Percentiles rank a stretch among this genome's conserved stretches.
Conservation (phyloP, 2,888 invertebrate genomes). For the Abscondita cerata region DNA sequence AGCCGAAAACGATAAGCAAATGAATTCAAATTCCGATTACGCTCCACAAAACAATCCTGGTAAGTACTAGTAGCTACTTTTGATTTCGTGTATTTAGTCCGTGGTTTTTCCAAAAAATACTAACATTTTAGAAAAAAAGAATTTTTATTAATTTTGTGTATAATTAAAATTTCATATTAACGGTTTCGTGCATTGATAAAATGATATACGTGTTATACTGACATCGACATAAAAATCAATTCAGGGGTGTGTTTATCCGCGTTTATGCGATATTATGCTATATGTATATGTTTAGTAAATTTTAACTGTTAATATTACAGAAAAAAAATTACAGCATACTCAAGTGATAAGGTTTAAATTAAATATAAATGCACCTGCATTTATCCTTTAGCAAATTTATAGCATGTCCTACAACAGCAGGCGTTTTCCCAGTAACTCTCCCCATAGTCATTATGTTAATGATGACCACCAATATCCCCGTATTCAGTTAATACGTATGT, state of each 20-base stretch:
- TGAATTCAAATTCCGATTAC: constrained; percentile 6
- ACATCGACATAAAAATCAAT: no score
- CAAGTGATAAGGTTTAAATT: neutral
- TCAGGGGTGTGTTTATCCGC: no score
- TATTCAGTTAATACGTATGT: constrained; percentile 36
- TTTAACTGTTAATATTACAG: no score
- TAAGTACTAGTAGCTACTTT: constrained; percentile 2
- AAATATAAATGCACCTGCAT: neutral
- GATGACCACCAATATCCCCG: constrained; percentile 38
- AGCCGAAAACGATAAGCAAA: constrained; percentile 4
- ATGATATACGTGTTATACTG: no score
- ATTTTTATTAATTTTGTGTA: no score
- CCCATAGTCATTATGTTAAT: constrained; percentile 37
- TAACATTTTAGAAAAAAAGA: neutral
- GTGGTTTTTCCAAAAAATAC: no score
- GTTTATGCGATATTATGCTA: no score
- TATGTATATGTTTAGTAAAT: no score
- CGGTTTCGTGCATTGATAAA: no score
- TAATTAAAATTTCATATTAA: no score
- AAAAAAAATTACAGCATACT: no score
- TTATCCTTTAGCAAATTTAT: constrained; percentile 9
- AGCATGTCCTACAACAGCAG: constrained; percentile 24
- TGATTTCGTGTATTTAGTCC: neutral
- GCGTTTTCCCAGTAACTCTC: constrained; percentile 36
- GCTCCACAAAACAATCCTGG: constrained; percentile 1